Conservation (phyloP, 2,888 invertebrate species). For the Agriopis marginaria region DNA sequence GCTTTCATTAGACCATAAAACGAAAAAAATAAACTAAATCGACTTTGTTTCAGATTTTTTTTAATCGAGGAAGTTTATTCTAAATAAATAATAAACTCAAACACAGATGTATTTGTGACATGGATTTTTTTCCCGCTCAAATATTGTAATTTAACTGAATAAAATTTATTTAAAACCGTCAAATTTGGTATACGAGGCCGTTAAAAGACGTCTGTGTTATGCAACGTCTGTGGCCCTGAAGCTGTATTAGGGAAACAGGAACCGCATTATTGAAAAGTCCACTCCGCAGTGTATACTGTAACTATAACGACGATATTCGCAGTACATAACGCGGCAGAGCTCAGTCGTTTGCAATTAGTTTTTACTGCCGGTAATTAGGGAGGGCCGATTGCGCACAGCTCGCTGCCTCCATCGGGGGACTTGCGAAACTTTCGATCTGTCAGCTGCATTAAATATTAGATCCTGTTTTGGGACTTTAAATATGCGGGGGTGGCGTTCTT, state of each 20-base stretch:
- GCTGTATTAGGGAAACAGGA: not conserved
- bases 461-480: conserved; percentile 13
- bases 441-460: conserved; percentile 29
- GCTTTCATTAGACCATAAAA: no score
- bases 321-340: conserved; percentile 49
- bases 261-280: conserved; percentile 43
- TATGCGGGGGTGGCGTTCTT: not conserved
- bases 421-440: conserved; percentile 50
- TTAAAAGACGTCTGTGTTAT: no score
- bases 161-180: no score
- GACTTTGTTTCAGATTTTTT: no score
- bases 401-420: conserved; percentile 55
- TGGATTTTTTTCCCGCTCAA: no score
- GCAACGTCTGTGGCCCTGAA: no score
- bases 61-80: no score
- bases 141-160: no score
- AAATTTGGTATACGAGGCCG: no score
- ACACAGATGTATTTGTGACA: no score
- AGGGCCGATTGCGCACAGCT: conserved; percentile 73
- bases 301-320: conserved; percentile 57
- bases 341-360: conserved; percentile 76
- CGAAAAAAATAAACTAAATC: no score
- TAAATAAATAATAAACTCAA: no score
- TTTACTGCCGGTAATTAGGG: conserved; percentile 81
- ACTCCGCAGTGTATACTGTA: conserved; percentile 48